These are phyloP conservation scores for Caenorhabditis uteleia DNA, from an alignment of 2,888 invertebrate species.

Conservation along the genomic window DNA sequence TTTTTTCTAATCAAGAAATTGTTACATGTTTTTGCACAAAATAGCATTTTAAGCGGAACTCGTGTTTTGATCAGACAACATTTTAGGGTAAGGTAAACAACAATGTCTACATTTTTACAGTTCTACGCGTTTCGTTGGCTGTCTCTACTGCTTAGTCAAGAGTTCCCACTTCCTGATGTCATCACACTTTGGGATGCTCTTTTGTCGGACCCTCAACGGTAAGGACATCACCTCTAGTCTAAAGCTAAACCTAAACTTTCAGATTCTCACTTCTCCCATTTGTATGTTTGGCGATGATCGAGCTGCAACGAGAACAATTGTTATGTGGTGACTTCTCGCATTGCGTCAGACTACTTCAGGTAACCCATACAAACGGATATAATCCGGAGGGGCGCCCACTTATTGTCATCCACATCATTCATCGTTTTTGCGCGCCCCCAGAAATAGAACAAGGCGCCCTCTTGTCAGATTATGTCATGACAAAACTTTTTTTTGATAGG, in stretches of 20 bases:
- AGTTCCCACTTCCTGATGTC: constrained; percentile 95
- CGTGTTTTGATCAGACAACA: not conserved
- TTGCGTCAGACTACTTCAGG: constrained; percentile 90
- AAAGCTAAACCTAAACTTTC: constrained; percentile 5
- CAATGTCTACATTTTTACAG: constrained; percentile 13
- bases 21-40: not conserved
- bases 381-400: too few relatives aligned
- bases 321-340: constrained; percentile 88
- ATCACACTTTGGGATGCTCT: constrained; percentile 96
- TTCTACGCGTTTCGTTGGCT: constrained; percentile 85
- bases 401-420: too few relatives aligned
- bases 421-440: too few relatives aligned
- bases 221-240: not conserved
- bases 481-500: too few relatives aligned
- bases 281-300: constrained; percentile 95
- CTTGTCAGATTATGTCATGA: too few relatives aligned
- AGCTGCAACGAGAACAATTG: constrained; percentile 87
- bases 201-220: constrained; percentile 84
- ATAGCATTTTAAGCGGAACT: not conserved
- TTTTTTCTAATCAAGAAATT: too few relatives aligned
- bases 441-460: too few relatives aligned
- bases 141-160: constrained; percentile 91
- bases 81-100: not conserved
- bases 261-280: constrained; percentile 86
- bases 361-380: too few relatives aligned